Conservation (phyloP, 2,888 invertebrate genomes). For the Nasonovia ribisnigri region DNA sequence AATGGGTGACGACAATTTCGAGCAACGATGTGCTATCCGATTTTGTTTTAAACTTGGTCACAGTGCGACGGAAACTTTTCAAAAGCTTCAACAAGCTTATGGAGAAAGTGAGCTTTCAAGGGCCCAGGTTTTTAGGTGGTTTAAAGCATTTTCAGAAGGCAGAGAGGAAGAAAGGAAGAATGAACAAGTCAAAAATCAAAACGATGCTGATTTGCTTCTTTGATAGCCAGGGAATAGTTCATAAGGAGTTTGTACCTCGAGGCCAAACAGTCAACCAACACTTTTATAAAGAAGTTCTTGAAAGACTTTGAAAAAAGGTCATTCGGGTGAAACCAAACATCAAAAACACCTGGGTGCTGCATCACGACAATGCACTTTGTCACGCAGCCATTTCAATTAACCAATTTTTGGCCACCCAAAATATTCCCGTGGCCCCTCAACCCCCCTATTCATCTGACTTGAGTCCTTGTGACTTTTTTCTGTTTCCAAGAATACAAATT, state of each 20-base stretch:
- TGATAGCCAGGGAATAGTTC: conserved; percentile 53
- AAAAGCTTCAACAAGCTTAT: neutral
- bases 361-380: too few species aligned
- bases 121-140: neutral
- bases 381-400: too few species aligned
- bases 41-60: neutral
- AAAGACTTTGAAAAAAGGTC: conserved; percentile 34
- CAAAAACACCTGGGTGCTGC: too few species aligned
- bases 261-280: conserved; percentile 44
- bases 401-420: conserved; percentile 63
- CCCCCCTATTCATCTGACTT: conserved; percentile 65
- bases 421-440: conserved; percentile 32
- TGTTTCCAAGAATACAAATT: conserved; percentile 44
- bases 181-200: conserved; percentile 74
- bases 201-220: conserved; percentile 51
- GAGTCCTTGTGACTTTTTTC: conserved; percentile 63
- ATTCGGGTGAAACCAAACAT: too few species aligned
- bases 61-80: neutral
- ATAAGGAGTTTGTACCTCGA: conserved; percentile 57
- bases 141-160: too few species aligned
- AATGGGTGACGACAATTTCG: neutral
- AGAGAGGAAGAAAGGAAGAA: conserved; percentile 49
- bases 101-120: neutral
- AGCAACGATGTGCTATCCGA: neutral
- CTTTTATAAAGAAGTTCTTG: conserved; percentile 47